Percentiles rank a stretch among this genome's conserved stretches.
phyloP scores from a whole-genome alignment of 2,113 vertebrate genomes.

The Lepidothrix coronata region DNA sequence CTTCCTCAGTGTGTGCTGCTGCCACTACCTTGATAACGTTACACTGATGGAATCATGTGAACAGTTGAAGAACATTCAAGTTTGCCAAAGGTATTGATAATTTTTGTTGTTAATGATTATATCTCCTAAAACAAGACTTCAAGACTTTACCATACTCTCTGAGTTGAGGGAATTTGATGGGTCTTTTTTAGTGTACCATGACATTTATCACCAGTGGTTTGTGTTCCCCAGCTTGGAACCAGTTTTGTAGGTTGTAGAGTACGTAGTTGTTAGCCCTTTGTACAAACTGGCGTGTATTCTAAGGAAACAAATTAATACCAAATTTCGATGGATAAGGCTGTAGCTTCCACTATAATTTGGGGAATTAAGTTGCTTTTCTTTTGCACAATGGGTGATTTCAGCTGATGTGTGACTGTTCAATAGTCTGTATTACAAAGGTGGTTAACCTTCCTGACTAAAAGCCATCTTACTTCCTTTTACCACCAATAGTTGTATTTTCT shows the following conservation, averaged over 20 bases:
- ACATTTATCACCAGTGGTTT: not conserved
- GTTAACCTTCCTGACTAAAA: not conserved
- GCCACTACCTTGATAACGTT: accelerated
- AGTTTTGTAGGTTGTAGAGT: not conserved
- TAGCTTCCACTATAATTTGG: not conserved
- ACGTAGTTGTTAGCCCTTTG: not conserved
- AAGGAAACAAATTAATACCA: not conserved
- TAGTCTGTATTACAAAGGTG: not conserved
- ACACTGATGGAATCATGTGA: not conserved
- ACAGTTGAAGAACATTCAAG: not conserved
- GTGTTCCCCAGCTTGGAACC: not conserved
- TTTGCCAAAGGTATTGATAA: not conserved
- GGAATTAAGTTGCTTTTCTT: not conserved
- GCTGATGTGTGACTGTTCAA: not conserved
- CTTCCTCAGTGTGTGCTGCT: not conserved
- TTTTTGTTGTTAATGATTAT: not conserved
- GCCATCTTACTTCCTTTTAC: not conserved
- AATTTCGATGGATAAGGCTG: not conserved
- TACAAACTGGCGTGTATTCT: not conserved
- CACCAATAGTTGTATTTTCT: not conserved
- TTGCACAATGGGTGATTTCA: not conserved
- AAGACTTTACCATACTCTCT: not conserved
- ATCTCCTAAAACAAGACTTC: not conserved
- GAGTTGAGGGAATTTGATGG: not conserved
- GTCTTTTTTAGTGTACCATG: not conserved